A percentile compares a stretch with the other conserved stretches of the same genome.
These are phyloP conservation scores for Melanostoma scalare DNA, from an alignment of 2,888 invertebrate genomes.

Conservation along the genomic window DNA sequence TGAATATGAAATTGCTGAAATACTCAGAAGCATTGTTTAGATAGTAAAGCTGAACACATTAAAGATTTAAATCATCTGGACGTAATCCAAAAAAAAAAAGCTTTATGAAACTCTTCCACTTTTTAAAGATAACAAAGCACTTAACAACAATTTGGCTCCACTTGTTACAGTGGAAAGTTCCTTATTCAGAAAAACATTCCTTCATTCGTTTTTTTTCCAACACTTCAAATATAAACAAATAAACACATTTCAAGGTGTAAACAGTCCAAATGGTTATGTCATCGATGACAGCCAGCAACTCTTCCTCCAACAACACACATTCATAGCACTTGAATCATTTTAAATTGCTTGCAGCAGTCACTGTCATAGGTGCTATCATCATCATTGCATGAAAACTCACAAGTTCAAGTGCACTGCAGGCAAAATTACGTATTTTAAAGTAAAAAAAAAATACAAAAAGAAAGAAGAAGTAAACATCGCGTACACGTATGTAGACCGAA, in stretches of 20 bases:
- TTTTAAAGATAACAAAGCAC: too few relatives aligned
- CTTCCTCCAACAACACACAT: neutral
- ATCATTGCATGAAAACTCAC: constrained; percentile 50
- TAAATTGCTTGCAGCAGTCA: constrained; percentile 30
- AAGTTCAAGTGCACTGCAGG: constrained; percentile 61
- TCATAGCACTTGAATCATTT: constrained; percentile 43
- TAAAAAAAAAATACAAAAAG: constrained; percentile 3
- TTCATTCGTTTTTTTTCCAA: neutral
- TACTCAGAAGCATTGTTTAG: too few relatives aligned
- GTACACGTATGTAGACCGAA: constrained; percentile 33
- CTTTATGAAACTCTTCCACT: too few relatives aligned
- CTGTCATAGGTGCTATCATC: constrained; percentile 15
- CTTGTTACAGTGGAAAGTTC: too few relatives aligned
- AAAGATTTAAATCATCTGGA: too few relatives aligned
- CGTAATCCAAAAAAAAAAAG: too few relatives aligned
- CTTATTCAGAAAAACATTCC: too few relatives aligned
- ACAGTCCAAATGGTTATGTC: constrained; percentile 58
- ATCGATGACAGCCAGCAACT: constrained; percentile 35
- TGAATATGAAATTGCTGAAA: too few relatives aligned
- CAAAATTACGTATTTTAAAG: constrained; percentile 50
- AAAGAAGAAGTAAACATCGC: constrained; percentile 59
- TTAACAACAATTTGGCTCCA: too few relatives aligned
- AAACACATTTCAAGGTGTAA: constrained; percentile 38
- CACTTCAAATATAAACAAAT: constrained; percentile 12
- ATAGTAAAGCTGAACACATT: too few relatives aligned